Conservation (phyloP, 1,140 invertebrate species). For the Eciton burchellii region DNA sequence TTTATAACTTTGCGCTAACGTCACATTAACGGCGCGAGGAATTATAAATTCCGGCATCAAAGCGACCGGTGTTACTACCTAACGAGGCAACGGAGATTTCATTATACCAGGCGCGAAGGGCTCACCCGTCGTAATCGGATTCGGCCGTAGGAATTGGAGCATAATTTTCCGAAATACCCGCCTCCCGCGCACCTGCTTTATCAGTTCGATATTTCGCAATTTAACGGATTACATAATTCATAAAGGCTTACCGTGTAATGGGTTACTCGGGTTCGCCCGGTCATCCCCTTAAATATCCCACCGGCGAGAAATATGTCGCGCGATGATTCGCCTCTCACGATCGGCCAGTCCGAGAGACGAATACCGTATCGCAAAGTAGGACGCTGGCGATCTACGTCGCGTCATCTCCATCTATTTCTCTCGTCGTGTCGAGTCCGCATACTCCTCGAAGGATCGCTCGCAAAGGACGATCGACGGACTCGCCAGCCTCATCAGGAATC, state of each 20-base stretch:
- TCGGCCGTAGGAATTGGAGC: conserved; percentile 57
- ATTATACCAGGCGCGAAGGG: conserved; percentile 57
- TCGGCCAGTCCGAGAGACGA: background rate
- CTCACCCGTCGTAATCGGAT: conserved; percentile 62
- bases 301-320: conserved; percentile 2
- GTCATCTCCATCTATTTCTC: no score
- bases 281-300: conserved; percentile 18
- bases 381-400: background rate
- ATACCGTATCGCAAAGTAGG: background rate
- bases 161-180: conserved; percentile 59
- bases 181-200: conserved; percentile 56
- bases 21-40: conserved; percentile 50
- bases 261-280: background rate
- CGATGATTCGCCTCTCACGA: background rate
- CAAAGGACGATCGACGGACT: background rate
- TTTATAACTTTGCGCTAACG: conserved; percentile 48
- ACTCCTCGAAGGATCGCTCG: background rate
- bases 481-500: conserved; percentile 11
- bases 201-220: conserved; percentile 59
- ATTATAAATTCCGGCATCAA: conserved; percentile 63
- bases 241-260: conserved; percentile 43
- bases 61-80: conserved; percentile 45
- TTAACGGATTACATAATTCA: conserved; percentile 59
- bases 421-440: no score
- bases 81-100: conserved; percentile 63